phyloP scores from a whole-genome alignment of 2,113 vertebrate genomes.

The Panurus biarmicus region DNA sequence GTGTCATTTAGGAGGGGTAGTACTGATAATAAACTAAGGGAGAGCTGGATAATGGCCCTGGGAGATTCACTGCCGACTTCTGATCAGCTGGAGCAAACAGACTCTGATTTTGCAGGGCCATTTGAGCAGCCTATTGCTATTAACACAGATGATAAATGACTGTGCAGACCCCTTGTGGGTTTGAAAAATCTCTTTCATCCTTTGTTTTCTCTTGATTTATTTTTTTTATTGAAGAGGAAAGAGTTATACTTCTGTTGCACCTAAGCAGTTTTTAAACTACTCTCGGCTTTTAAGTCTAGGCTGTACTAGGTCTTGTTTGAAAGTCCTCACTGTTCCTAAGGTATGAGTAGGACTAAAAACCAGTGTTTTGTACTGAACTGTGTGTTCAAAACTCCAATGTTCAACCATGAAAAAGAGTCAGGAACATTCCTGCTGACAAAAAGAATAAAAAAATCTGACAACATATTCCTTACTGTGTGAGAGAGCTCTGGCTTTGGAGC shows the following conservation, averaged over 20 bases:
- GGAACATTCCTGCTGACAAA: neutral
- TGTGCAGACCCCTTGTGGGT: neutral
- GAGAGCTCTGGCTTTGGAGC: neutral
- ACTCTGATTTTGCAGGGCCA: neutral
- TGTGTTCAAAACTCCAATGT: neutral
- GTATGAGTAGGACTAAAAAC: neutral
- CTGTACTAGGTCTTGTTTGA: neutral
- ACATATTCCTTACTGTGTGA: neutral
- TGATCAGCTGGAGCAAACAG: neutral
- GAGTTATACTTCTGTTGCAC: neutral
- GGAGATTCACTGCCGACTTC: neutral
- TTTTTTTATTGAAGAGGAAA: neutral
- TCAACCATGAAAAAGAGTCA: neutral
- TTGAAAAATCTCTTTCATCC: constrained; percentile 16
- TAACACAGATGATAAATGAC: neutral
- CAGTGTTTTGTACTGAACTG: neutral
- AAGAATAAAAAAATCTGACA: neutral
- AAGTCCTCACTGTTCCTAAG: neutral
- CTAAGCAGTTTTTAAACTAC: neutral
- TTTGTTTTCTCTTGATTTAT: constrained; percentile 3
- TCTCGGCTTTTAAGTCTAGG: neutral
- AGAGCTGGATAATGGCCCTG: neutral
- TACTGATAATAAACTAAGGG: neutral
- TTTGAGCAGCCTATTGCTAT: neutral
- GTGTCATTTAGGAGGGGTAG: neutral